A percentile compares a stretch with the other conserved stretches of the same genome.
Conservation (phyloP, 2,888 invertebrate species). For the Caenorhabditis sulstoni region DNA sequence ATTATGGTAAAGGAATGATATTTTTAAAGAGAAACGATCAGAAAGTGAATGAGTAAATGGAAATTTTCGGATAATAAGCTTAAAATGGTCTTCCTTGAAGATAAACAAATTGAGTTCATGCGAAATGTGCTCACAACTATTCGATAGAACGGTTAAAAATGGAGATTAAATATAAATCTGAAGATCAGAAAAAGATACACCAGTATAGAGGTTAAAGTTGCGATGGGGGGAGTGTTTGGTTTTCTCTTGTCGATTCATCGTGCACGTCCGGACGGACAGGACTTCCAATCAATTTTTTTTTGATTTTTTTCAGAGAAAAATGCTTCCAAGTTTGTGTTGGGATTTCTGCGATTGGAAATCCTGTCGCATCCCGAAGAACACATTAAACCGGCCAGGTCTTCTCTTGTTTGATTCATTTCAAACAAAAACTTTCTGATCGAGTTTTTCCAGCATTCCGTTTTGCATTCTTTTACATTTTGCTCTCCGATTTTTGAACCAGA, state of each 20-base stretch:
- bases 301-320: slow-evolving; percentile 6
- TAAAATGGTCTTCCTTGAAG: slow-evolving; percentile 30
- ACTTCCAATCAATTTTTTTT: slow-evolving; percentile 14
- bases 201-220: slow-evolving; percentile 29
- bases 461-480: slow-evolving; percentile 95
- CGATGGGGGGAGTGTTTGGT: neutral
- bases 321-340: neutral
- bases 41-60: slow-evolving; percentile 2
- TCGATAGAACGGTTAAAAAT: neutral
- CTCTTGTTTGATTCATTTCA: slow-evolving; percentile 10
- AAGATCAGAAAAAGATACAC: slow-evolving; percentile 34
- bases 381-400: neutral
- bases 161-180: neutral
- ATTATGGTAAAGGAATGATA: too few relatives aligned
- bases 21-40: neutral
- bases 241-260: slow-evolving; percentile 1
- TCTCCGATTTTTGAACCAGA: slow-evolving; percentile 94
- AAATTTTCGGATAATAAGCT: neutral
- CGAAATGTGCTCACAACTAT: slow-evolving; percentile 1
- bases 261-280: slow-evolving; percentile 5
- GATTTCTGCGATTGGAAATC: slow-evolving; percentile 2
- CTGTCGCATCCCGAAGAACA: slow-evolving; percentile 12
- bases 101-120: neutral
- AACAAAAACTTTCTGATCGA: slow-evolving; percentile 49
- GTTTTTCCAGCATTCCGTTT: slow-evolving; percentile 60